These are phyloP conservation scores for Portevinia maculata DNA, from an alignment of 2,888 invertebrate species.

Conservation along the genomic window DNA sequence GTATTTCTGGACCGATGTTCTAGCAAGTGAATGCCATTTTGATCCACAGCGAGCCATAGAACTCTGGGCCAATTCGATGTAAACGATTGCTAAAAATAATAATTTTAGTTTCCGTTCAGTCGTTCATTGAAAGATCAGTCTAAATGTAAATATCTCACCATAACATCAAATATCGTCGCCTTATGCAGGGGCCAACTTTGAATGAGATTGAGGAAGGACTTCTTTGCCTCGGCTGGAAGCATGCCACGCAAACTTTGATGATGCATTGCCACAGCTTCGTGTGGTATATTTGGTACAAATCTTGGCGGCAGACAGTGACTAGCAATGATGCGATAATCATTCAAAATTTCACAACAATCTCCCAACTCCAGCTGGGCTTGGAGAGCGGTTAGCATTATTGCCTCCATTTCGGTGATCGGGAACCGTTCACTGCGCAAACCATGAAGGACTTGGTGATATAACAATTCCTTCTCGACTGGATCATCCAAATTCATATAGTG, in stretches of 20 bases:
- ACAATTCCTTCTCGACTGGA: conserved; percentile 95
- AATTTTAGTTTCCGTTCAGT: not conserved
- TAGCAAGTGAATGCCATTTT: conserved; percentile 94
- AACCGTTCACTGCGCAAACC: conserved; percentile 95
- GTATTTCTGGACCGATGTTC: conserved; percentile 94
- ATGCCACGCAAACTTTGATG: conserved; percentile 95
- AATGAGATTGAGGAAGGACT: conserved; percentile 95
- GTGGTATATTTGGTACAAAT: conserved; percentile 89
- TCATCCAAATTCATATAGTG: conserved; percentile 90
- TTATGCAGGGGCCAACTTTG: conserved; percentile 96
- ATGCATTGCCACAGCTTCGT: conserved; percentile 94
- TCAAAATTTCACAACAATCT: conserved; percentile 88
- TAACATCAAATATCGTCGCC: conserved; percentile 97
- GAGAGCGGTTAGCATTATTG: conserved; percentile 96
- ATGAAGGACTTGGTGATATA: conserved; percentile 96
- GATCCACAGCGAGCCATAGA: conserved; percentile 96
- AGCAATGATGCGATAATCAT: conserved; percentile 88
- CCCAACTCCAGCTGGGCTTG: conserved; percentile 96
- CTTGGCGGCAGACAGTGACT: conserved; percentile 93
- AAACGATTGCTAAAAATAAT: conserved; percentile 91
- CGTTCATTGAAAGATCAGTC: not conserved
- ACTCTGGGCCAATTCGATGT: conserved; percentile 97
- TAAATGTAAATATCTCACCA: conserved; percentile 85
- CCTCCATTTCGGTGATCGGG: conserved; percentile 96
- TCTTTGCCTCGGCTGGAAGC: conserved; percentile 93